Percentiles rank a stretch among this genome's conserved stretches.
Conservation (phyloP, 1,140 invertebrate genomes). For the Plectrocnemia conspersa region DNA sequence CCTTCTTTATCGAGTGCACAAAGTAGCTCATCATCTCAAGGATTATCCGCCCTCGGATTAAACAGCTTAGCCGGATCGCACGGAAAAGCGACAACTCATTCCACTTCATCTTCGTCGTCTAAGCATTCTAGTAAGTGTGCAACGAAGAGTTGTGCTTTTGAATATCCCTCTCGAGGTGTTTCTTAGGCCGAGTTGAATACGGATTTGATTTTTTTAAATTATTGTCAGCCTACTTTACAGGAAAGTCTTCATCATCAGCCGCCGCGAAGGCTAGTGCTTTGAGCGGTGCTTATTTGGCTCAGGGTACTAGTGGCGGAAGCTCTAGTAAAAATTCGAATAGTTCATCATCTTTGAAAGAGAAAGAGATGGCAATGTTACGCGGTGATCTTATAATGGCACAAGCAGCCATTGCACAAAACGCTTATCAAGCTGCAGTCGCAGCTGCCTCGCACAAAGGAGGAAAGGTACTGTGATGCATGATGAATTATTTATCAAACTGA, state of each 20-base stretch:
- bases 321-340: background rate
- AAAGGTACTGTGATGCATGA: conserved; percentile 15
- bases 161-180: too few relatives aligned
- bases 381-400: conserved; percentile 49
- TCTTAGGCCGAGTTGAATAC: background rate
- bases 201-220: background rate
- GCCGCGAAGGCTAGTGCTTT: conserved; percentile 32
- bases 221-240: conserved; percentile 32
- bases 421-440: conserved; percentile 46
- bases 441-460: conserved; percentile 23
- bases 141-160: too few relatives aligned
- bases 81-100: conserved; percentile 18
- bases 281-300: conserved; percentile 32
- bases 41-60: conserved; percentile 43
- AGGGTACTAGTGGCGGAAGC: conserved; percentile 9
- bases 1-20: conserved; percentile 46
- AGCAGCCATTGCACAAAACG: conserved; percentile 44
- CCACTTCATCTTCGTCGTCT: conserved; percentile 14
- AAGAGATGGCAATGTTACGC: conserved; percentile 42
- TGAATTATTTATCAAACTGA: too few relatives aligned
- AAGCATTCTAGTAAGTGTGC: conserved; percentile 22
- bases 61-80: conserved; percentile 37
- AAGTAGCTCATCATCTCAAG: conserved; percentile 44
- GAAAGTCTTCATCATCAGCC: conserved; percentile 39
- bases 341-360: conserved; percentile 36